Conservation (phyloP, 1,140 invertebrate genomes). For the Heterodera carotae region DNA sequence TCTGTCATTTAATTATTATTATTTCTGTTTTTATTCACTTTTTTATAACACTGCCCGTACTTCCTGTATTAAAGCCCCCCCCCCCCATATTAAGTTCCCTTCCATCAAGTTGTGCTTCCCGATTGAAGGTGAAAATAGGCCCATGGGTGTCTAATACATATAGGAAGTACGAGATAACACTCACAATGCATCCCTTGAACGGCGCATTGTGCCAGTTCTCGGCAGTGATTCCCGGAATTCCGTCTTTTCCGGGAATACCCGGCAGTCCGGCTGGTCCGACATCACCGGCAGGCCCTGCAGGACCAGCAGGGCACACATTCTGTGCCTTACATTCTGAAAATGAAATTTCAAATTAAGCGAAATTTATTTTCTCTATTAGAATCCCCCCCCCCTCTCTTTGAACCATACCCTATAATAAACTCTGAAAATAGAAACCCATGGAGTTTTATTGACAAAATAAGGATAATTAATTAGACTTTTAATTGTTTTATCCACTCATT, state of each 20-base stretch:
- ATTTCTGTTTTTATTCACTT: neutral
- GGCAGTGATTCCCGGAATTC: conserved; percentile 43
- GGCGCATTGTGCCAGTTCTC: conserved; percentile 38
- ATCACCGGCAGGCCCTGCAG: neutral
- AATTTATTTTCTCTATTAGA: too few species aligned
- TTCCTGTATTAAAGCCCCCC: too few species aligned
- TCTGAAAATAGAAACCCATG: too few species aligned
- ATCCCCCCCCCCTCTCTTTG: too few species aligned
- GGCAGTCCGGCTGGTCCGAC: conserved; percentile 21
- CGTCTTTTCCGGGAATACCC: conserved; percentile 41
- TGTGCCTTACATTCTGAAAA: conserved; percentile 6
- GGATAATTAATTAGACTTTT: neutral
- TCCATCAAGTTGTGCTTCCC: too few species aligned
- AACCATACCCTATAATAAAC: too few species aligned
- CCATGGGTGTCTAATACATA: too few species aligned
- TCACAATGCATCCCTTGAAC: conserved; percentile 43
- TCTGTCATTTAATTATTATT: conserved; percentile 5
- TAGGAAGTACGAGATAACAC: neutral
- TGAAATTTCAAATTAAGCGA: too few species aligned
- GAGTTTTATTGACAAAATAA: too few species aligned
- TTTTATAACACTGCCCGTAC: too few species aligned
- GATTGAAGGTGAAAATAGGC: too few species aligned
- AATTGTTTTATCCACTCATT: neutral
- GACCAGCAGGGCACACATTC: conserved; percentile 27
- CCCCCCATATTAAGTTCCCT: too few species aligned